Conservation (phyloP, 2,888 invertebrate species). For the Pachycephus smyrnensis region DNA sequence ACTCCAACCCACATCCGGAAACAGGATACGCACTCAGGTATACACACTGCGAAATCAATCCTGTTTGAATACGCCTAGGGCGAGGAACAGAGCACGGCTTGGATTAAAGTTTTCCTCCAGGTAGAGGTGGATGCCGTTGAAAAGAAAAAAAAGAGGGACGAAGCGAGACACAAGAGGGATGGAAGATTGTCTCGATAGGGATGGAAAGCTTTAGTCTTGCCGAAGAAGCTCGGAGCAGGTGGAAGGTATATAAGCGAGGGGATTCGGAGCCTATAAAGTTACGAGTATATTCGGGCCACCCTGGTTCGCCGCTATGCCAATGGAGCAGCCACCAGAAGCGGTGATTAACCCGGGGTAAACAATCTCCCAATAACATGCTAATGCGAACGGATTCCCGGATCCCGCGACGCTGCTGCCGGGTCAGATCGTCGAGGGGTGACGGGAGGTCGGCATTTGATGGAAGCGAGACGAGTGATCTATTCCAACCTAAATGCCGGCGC, state of each 20-base stretch:
- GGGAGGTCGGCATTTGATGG: conserved; percentile 29
- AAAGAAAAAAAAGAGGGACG: not conserved
- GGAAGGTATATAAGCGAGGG: not conserved
- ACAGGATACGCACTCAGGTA: not conserved
- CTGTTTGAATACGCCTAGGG: not conserved
- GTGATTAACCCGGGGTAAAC: conserved; percentile 61
- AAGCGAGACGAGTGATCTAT: not conserved
- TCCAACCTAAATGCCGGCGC: not conserved
- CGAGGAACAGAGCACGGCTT: not conserved
- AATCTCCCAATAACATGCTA: conserved; percentile 63
- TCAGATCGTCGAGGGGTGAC: conserved; percentile 17
- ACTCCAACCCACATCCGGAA: not conserved
- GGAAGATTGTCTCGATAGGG: conserved; percentile 9
- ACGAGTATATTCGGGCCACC: not conserved
- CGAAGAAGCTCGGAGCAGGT: not conserved
- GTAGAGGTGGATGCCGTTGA: not conserved
- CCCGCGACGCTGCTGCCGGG: conserved; percentile 4
- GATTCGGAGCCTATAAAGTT: not conserved
- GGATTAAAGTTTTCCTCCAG: not conserved
- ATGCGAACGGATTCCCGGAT: conserved; percentile 45
- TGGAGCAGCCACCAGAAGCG: conserved; percentile 27
- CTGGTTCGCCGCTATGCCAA: conserved; percentile 13
- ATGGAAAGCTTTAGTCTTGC: not conserved
- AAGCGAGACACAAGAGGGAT: not conserved
- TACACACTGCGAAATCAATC: not conserved